Percentiles rank a stretch among this genome's conserved stretches.
Evolutionary conservation across 2,113 vertebrate genomes (phyloP).

Genomic region (Eulacestoma nigropectus): DNA sequence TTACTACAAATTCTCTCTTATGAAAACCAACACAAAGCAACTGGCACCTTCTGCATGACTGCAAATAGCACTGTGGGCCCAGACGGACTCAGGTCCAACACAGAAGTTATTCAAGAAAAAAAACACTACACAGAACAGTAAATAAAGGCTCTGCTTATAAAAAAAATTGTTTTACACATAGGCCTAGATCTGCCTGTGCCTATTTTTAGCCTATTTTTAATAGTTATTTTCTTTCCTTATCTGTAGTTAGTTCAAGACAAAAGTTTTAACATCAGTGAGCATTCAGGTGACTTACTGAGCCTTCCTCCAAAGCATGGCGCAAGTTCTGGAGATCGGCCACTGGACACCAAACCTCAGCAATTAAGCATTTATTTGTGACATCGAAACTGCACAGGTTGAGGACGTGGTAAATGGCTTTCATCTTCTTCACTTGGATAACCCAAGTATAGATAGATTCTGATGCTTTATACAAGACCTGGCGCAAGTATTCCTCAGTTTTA

Average conservation of each 20-base stretch:
- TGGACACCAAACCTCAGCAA: conserved; percentile 96
- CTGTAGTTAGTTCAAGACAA: not conserved
- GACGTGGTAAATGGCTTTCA: conserved; percentile 97
- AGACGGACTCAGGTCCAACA: not conserved
- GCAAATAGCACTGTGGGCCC: not conserved
- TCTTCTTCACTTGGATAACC: conserved; percentile 93
- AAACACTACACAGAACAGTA: not conserved
- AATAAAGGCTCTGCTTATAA: not conserved
- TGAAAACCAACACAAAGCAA: not conserved
- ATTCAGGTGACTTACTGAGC: conserved; percentile 82
- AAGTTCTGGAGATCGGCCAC: conserved; percentile 82
- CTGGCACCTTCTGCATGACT: not conserved
- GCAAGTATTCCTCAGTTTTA: conserved; percentile 92
- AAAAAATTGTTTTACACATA: not conserved
- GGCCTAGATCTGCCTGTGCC: not conserved
- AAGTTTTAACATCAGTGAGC: not conserved
- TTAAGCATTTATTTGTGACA: conserved; percentile 96
- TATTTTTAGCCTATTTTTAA: not conserved
- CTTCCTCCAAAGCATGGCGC: conserved; percentile 84
- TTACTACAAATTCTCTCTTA: not conserved
- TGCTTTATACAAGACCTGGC: conserved; percentile 88
- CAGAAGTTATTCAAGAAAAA: not conserved
- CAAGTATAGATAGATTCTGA: conserved; percentile 88
- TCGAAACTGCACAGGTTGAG: conserved; percentile 97
- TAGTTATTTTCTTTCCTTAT: not conserved